phyloP scores from a whole-genome alignment of 2,888 invertebrate species.

The Drosophila greeni region DNA sequence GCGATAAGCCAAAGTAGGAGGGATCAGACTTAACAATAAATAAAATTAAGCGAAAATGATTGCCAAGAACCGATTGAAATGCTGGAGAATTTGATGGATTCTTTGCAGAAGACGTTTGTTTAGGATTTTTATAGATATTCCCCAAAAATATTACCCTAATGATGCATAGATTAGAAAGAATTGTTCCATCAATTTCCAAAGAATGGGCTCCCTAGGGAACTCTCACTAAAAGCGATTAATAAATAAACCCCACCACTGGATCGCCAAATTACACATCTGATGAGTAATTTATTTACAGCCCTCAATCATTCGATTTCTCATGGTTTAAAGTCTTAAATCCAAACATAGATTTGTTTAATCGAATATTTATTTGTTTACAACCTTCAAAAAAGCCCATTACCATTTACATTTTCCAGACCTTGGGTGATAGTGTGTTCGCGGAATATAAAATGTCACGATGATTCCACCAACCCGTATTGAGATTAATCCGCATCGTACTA shows the following conservation, averaged over 20 bases:
- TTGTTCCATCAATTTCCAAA: not conserved
- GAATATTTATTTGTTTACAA: conserved; percentile 7
- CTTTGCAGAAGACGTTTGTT: too few relatives aligned
- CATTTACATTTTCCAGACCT: conserved; percentile 1
- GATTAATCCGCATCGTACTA: conserved; percentile 16
- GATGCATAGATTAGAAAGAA: not conserved
- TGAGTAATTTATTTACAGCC: not conserved
- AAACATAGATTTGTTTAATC: not conserved
- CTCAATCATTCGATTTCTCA: not conserved
- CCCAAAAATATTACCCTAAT: not conserved
- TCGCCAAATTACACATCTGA: not conserved
- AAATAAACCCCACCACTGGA: not conserved
- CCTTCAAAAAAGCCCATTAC: conserved; percentile 11
- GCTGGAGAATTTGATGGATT: not conserved
- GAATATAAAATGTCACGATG: conserved; percentile 26
- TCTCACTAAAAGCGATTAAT: not conserved
- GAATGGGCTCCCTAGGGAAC: not conserved
- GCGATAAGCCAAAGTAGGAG: conserved; percentile 7
- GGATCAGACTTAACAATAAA: conserved; percentile 1
- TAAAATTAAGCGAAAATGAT: not conserved
- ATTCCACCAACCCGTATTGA: conserved; percentile 9
- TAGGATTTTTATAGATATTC: not conserved
- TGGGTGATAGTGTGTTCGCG: not conserved
- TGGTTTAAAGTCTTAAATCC: not conserved
- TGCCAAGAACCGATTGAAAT: not conserved